Evolutionary conservation across 2,797 vertebrate species (phyloP).

Genomic region (Neosalanx taihuensis): DNA sequence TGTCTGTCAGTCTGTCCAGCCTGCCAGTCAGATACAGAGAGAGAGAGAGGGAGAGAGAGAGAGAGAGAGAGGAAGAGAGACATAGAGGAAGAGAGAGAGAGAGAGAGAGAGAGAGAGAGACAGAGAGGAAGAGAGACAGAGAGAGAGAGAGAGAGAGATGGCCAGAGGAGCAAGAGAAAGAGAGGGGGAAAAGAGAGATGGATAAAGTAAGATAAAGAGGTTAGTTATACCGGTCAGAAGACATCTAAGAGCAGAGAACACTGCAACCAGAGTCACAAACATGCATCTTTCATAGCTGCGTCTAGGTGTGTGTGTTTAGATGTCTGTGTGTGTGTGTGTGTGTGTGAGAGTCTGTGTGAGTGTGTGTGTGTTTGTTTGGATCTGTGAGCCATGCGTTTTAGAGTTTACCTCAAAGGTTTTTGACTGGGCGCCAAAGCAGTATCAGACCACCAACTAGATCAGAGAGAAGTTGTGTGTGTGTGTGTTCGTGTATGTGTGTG

Average conservation of each 20-base stretch:
- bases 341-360: not conserved
- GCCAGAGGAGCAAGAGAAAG: conserved; percentile 17
- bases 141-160: conserved; percentile 8
- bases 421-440: not conserved
- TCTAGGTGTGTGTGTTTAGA: conserved; percentile 9
- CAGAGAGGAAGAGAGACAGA: not conserved
- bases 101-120: not conserved
- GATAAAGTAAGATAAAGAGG: too few species aligned
- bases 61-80: conserved; percentile 29
- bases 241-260: conserved; percentile 10
- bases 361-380: not conserved
- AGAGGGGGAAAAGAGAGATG: too few species aligned
- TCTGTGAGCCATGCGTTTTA: not conserved
- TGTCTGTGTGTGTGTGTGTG: not conserved
- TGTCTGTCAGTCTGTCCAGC: too few species aligned
- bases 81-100: not conserved
- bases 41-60: conserved; percentile 24
- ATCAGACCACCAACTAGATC: not conserved
- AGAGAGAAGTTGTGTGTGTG: not conserved
- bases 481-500: not conserved
- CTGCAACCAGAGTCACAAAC: conserved; percentile 26
- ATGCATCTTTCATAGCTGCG: conserved; percentile 63
- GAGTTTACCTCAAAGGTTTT: not conserved
- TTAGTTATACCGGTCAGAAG: too few species aligned
- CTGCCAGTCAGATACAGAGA: conserved; percentile 19